Conservation (phyloP, 2,888 invertebrate genomes). For the Drosophila infuscata region DNA sequence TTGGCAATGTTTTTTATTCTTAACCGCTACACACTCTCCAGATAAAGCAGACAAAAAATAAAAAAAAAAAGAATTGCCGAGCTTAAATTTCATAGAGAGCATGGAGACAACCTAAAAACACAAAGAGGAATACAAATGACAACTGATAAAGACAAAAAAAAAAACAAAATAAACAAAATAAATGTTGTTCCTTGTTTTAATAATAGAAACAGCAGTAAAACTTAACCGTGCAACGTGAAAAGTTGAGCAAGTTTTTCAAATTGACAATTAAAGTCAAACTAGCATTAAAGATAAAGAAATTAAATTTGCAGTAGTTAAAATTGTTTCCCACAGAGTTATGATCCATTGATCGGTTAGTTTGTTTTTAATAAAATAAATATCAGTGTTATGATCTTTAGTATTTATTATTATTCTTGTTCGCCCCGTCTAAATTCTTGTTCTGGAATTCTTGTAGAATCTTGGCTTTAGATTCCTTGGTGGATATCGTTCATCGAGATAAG, state of each 20-base stretch:
- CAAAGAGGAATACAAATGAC: slow-evolving; percentile 17
- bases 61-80: slow-evolving; percentile 22
- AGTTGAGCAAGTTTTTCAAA: not conserved
- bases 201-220: slow-evolving; percentile 4
- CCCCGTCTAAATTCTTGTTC: too few relatives aligned
- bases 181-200: not conserved
- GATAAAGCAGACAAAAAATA: slow-evolving; percentile 47
- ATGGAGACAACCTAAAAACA: slow-evolving; percentile 9
- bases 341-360: not conserved
- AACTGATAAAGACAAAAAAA: slow-evolving; percentile 5
- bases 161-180: not conserved
- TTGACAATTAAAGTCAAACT: not conserved
- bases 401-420: not conserved
- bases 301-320: not conserved
- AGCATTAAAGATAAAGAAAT: not conserved
- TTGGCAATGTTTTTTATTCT: slow-evolving; percentile 33
- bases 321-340: not conserved
- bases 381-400: not conserved
- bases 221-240: not conserved
- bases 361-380: not conserved
- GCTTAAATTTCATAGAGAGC: slow-evolving; percentile 21
- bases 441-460: not conserved
- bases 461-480: not conserved
- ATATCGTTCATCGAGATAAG: too few relatives aligned
- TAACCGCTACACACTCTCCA: slow-evolving; percentile 19